Base-by-base conservation (phyloP, 2,797 vertebrate species). In the Sebastes vulpes region DNA sequence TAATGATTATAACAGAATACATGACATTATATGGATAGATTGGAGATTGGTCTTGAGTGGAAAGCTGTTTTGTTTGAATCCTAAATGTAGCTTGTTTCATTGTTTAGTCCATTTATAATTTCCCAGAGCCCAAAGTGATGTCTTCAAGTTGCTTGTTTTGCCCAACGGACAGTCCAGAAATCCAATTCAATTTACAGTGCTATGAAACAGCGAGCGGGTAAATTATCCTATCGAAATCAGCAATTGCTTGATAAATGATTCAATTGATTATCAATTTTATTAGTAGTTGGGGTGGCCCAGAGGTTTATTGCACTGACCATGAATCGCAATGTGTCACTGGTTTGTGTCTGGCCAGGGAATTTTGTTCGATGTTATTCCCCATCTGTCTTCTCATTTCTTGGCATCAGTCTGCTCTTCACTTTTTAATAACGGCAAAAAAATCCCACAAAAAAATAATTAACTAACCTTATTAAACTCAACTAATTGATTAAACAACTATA, bases 201-300 rank as follows among this genome's bases (percentile, higher is more conserved):
- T 31, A 3, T 52, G 42, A 31, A 31, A 50, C 31, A 38, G 20
- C 32, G 28, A 25, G 25, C 25, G 25, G 25, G 18, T 29, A 14
- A 32, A 14, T 35, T 23, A 3, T 29, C 3, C 18, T 10, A 16
- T 54, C 23, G 1, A 32, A 59, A 60, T 32, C 26, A 52, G n/a
- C 42, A n/a, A 18, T n/a, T 25, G 10, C 31, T 23, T 58, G 6
- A 11, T 48, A 28, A n/a, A 48, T 64, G 1, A 18, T 26, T 18
- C 29, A 14, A 20, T 14, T 8, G 4, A 20, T 60, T 31, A 32
- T 32, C 4, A 60, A 20, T 32, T 0, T 59, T 60, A 32, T 35
- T 32, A 11, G n/a, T 7, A 35, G 12, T 35, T 21, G 0, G 2
- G n/a, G 20, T 14, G 0, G 31, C 20, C 6, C 1, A 18, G 16